These are phyloP conservation scores for Crotalus horridus DNA, from an alignment of 2,113 vertebrate genomes.

Conservation along the genomic window DNA sequence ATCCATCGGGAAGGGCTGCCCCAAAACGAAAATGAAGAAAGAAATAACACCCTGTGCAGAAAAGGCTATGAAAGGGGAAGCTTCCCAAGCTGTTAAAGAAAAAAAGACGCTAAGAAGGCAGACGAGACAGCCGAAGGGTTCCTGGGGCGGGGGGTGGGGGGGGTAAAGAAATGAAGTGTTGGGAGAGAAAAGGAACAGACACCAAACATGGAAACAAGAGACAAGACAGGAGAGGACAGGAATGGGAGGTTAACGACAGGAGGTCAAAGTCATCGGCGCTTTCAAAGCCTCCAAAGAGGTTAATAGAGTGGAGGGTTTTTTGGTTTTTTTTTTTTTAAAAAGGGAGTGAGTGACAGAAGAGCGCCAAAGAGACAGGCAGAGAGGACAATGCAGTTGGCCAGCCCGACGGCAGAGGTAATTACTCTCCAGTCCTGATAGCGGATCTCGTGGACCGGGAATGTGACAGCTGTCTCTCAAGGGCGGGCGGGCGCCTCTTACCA, in stretches of 20 bases:
- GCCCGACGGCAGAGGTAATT: neutral
- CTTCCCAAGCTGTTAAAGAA: neutral
- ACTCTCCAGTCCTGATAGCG: neutral
- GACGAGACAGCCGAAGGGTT: neutral
- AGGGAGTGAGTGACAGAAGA: neutral
- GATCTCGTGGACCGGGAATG: neutral
- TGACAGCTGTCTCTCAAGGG: neutral
- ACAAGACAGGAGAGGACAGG: neutral
- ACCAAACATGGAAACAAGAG: neutral
- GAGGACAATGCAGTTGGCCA: neutral
- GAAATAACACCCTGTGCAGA: neutral
- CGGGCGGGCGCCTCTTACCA: slow-evolving; percentile 75
- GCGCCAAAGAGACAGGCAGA: neutral
- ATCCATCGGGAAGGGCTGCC: neutral
- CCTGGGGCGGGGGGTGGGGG: accelerated
- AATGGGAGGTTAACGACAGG: neutral
- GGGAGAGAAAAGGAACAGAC: neutral
- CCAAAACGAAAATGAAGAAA: neutral
- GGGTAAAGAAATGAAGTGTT: neutral
- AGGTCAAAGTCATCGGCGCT: neutral
- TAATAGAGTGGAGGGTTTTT: neutral
- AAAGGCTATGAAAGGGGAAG: neutral
- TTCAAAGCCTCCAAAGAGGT: neutral
- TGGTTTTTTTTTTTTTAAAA: neutral
- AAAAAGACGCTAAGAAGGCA: neutral